phyloP scores from a whole-genome alignment of 2,797 vertebrate genomes.

The Macropodus opercularis region DNA sequence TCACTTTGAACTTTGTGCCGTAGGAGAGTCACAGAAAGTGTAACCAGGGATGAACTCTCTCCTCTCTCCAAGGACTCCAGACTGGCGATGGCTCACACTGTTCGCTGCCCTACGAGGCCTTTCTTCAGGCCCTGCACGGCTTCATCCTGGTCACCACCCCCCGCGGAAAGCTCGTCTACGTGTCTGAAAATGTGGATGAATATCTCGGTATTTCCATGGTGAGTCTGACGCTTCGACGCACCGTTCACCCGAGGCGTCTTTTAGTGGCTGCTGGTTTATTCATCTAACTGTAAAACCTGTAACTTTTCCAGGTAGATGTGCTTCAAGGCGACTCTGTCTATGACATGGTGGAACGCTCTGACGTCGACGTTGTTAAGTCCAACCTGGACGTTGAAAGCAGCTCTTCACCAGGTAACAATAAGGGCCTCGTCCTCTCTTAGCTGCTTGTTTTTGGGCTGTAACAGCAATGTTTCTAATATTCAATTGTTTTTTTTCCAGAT shows the following conservation, averaged over 20 bases:
- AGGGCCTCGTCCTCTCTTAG: neutral
- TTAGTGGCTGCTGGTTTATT: neutral
- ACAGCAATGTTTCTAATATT: neutral
- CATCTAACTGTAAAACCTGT: slow-evolving; percentile 12
- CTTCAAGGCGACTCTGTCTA: slow-evolving; percentile 83
- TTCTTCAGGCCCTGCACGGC: slow-evolving; percentile 83
- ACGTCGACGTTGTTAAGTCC: slow-evolving; percentile 55
- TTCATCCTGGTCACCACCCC: slow-evolving; percentile 83
- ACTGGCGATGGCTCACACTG: slow-evolving; percentile 12
- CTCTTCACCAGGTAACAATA: slow-evolving; percentile 71
- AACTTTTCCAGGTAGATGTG: slow-evolving; percentile 80
- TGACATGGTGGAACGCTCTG: slow-evolving; percentile 77
- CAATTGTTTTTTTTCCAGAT: slow-evolving; percentile 70
- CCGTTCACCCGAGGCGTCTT: too few species aligned
- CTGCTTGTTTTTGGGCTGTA: too few species aligned
- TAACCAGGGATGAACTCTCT: slow-evolving; percentile 38
- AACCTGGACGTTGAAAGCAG: slow-evolving; percentile 67
- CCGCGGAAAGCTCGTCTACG: slow-evolving; percentile 82
- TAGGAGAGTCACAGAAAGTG: too few species aligned
- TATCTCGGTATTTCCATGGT: slow-evolving; percentile 88
- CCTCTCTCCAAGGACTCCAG: slow-evolving; percentile 59
- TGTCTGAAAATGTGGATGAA: slow-evolving; percentile 86
- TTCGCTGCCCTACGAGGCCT: slow-evolving; percentile 65
- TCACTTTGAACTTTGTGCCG: slow-evolving; percentile 16
- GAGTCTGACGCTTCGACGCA: slow-evolving; percentile 48